Percentiles rank a stretch among this genome's conserved stretches.
These are phyloP conservation scores for Andrena hattorfiana DNA, from an alignment of 2,888 invertebrate genomes.

Conservation along the genomic window DNA sequence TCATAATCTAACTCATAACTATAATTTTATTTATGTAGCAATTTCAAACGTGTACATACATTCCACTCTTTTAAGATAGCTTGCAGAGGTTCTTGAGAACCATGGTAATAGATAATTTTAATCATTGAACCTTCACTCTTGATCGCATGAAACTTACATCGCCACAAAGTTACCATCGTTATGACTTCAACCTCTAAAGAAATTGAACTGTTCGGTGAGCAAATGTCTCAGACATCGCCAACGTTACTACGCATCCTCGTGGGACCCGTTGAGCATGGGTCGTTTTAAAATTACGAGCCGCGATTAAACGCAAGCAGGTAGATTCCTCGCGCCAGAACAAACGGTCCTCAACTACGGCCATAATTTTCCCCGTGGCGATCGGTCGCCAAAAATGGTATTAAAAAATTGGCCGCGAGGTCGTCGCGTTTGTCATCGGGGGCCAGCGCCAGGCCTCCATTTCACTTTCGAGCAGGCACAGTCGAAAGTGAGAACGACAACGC, in stretches of 20 bases:
- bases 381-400: conserved; percentile 74
- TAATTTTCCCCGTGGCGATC: conserved; percentile 77
- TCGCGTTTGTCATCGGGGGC: conserved; percentile 75
- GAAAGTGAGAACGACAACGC: conserved; percentile 61
- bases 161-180: not conserved
- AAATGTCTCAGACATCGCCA: conserved; percentile 13
- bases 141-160: not conserved
- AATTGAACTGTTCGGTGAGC: not conserved
- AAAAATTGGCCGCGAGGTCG: conserved; percentile 75
- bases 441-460: conserved; percentile 58
- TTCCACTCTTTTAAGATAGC: no score
- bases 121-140: not conserved
- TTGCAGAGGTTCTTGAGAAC: no score
- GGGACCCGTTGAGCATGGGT: conserved; percentile 1
- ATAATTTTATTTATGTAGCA: no score
- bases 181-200: not conserved
- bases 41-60: no score
- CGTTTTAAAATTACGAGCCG: conserved; percentile 67
- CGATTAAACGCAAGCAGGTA: conserved; percentile 77
- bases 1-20: no score
- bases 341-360: conserved; percentile 75
- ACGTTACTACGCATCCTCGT: not conserved
- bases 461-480: conserved; percentile 45
- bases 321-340: conserved; percentile 77
- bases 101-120: no score